These are phyloP conservation scores for Rallus crepitans DNA, from an alignment of 2,797 vertebrate genomes.

Conservation along the genomic window DNA sequence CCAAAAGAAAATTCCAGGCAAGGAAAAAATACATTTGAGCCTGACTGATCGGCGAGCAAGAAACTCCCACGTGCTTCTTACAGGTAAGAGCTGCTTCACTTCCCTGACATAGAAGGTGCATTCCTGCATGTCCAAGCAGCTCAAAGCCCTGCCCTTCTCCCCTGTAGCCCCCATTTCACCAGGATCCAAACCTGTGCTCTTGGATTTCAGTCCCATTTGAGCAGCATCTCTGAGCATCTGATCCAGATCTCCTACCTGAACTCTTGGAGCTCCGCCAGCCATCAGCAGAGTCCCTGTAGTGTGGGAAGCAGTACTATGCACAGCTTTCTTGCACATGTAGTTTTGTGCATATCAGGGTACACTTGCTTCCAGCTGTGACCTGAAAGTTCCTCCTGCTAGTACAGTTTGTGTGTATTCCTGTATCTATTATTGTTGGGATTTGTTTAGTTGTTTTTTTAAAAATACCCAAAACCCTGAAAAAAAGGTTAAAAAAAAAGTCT, in stretches of 20 bases:
- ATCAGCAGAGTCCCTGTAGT: rapidly evolving
- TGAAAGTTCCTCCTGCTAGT: neutral
- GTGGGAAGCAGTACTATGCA: neutral
- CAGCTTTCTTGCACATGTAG: neutral
- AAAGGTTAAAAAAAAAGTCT: neutral
- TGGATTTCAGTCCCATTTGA: rapidly evolving
- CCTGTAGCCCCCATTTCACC: neutral
- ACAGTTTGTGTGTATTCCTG: neutral
- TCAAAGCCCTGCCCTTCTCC: neutral
- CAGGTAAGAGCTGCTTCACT: neutral
- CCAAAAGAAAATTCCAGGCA: neutral
- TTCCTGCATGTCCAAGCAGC: neutral
- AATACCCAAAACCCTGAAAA: too few species aligned
- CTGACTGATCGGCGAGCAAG: neutral
- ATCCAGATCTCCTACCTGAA: neutral
- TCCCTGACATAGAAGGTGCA: neutral
- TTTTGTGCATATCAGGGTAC: too few species aligned
- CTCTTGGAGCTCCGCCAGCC: neutral
- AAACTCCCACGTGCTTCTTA: neutral
- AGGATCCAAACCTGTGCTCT: rapidly evolving
- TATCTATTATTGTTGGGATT: neutral
- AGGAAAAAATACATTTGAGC: neutral
- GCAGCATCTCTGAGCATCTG: neutral
- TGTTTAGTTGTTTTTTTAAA: neutral
- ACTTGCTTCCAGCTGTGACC: neutral